A percentile compares a stretch with the other conserved stretches of the same genome.
Evolutionary conservation across 2,888 invertebrate species (phyloP).

Genomic region (Drosophila helvetica): DNA sequence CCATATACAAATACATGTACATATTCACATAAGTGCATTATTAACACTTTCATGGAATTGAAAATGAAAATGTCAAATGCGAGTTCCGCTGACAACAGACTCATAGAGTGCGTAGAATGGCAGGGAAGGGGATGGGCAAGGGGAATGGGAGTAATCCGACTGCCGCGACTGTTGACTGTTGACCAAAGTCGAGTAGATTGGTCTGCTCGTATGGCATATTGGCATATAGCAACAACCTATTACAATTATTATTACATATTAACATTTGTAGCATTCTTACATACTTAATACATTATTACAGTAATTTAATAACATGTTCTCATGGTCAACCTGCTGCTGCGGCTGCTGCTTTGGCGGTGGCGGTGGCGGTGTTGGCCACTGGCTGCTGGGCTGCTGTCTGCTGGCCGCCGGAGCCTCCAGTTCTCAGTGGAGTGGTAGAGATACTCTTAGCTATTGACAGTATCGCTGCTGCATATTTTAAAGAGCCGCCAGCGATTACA

Average conservation of each 20-base stretch:
- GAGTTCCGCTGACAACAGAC: conserved; percentile 12
- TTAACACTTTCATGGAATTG: conserved; percentile 46
- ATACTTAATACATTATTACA: conserved; percentile 78
- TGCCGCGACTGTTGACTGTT: conserved; percentile 5
- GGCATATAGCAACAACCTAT: conserved; percentile 55
- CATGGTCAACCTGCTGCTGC: conserved; percentile 81
- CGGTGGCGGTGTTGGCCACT: conserved; percentile 8
- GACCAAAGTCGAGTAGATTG: conserved; percentile 49
- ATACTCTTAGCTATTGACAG: conserved; percentile 33
- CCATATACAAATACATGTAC: not conserved
- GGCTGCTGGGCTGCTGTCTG: conserved; percentile 1
- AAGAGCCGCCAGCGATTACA: conserved; percentile 71
- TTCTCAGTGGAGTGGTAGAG: conserved; percentile 41
- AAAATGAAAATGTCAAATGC: conserved; percentile 63
- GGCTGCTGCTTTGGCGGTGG: conserved; percentile 3
- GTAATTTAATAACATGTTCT: conserved; percentile 83
- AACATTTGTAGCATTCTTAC: conserved; percentile 81
- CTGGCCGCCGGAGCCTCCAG: conserved; percentile 43
- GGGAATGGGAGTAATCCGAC: not conserved
- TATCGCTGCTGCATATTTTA: conserved; percentile 68
- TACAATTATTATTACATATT: conserved; percentile 80
- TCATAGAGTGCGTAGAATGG: conserved; percentile 32
- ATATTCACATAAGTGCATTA: conserved; percentile 35
- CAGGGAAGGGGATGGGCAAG: not conserved
- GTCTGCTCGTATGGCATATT: conserved; percentile 23